Evolutionary conservation across 1,140 invertebrate species (phyloP).

Genomic region (Drosophila paulistorum): DNA sequence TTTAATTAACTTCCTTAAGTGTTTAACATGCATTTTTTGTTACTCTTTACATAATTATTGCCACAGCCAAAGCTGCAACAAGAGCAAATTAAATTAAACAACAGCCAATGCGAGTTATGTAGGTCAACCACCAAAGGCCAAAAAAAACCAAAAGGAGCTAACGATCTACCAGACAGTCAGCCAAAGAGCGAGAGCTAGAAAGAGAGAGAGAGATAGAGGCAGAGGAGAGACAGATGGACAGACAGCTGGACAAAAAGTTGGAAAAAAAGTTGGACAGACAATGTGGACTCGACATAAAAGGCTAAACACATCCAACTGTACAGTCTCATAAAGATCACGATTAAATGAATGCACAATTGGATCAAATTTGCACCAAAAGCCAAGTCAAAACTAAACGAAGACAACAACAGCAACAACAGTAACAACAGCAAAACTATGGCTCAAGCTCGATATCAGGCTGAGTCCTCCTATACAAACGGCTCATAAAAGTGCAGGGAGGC

Average conservation of each 20-base stretch:
- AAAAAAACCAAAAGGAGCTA: constrained; percentile 33
- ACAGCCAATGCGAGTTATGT: constrained; percentile 59
- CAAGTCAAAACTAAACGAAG: constrained; percentile 53
- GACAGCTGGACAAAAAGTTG: background rate
- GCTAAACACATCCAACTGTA: constrained; percentile 81
- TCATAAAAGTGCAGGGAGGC: constrained; percentile 58
- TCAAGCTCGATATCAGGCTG: constrained; percentile 34
- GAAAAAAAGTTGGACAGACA: constrained; percentile 24
- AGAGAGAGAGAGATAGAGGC: background rate
- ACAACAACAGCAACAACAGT: constrained; percentile 22
- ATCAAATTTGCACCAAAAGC: constrained; percentile 79
- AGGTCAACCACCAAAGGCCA: constrained; percentile 69
- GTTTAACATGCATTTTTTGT: constrained; percentile 52
- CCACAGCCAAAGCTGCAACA: constrained; percentile 30
- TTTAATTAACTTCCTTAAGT: constrained; percentile 81
- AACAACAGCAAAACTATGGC: constrained; percentile 9
- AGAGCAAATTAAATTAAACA: constrained; percentile 31
- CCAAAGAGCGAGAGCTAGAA: background rate
- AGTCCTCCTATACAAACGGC: constrained; percentile 31
- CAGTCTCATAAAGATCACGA: constrained; percentile 80
- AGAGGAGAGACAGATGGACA: background rate
- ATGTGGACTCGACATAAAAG: constrained; percentile 68
- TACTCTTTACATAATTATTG: constrained; percentile 76
- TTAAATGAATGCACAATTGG: constrained; percentile 81
- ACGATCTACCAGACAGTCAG: constrained; percentile 34